Conservation (phyloP, 2,797 vertebrate genomes). For the Notamacropus eugenii region DNA sequence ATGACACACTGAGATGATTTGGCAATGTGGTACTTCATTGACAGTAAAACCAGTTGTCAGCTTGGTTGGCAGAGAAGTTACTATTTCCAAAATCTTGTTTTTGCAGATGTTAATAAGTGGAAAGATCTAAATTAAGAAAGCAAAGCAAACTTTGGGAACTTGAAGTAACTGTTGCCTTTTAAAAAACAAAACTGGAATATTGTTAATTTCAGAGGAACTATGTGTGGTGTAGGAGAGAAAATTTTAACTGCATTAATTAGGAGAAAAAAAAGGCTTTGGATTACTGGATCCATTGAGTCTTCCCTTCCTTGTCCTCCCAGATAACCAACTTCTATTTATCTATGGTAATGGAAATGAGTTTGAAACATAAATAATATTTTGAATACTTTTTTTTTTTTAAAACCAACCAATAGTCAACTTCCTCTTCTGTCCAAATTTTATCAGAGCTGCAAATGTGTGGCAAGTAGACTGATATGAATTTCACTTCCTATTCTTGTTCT, state of each 20-base stretch:
- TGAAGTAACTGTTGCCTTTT: background rate
- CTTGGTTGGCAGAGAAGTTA: background rate
- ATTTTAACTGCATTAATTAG: conserved; percentile 4
- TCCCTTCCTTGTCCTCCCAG: background rate
- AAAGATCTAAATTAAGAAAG: conserved; percentile 17
- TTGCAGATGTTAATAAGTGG: background rate
- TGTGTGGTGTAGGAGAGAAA: background rate
- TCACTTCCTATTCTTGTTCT: background rate
- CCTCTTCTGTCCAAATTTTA: background rate
- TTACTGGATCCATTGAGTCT: background rate
- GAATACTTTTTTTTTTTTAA: background rate
- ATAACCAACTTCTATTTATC: background rate
- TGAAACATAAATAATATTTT: background rate
- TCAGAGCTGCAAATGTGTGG: background rate
- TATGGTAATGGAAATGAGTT: background rate
- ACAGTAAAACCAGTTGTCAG: background rate
- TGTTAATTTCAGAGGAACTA: background rate
- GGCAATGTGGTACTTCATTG: background rate
- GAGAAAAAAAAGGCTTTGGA: background rate
- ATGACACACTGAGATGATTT: background rate
- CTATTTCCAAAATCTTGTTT: background rate
- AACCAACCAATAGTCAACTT: background rate
- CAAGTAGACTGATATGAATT: background rate
- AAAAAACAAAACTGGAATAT: background rate
- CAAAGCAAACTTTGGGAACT: conserved; percentile 9